phyloP scores from a whole-genome alignment of 2,797 vertebrate genomes.

The Poecilia velifera region DNA sequence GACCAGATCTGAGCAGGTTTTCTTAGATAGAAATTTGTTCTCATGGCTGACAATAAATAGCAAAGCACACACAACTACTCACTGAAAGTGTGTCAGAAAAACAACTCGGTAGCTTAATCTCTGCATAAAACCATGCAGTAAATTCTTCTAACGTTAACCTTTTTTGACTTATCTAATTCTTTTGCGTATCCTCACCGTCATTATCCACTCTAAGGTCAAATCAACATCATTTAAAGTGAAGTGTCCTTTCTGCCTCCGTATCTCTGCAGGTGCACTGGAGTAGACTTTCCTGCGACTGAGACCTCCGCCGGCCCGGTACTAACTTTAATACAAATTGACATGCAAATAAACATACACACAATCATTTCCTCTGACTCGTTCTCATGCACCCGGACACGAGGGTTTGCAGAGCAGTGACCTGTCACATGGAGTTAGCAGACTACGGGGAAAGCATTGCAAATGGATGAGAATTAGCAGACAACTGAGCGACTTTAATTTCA shows the following conservation, averaged over 20 bases:
- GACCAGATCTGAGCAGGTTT: neutral
- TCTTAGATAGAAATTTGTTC: neutral
- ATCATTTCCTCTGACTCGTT: neutral
- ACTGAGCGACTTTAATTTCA: slow-evolving; percentile 54
- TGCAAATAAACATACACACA: slow-evolving; percentile 21
- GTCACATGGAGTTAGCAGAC: slow-evolving; percentile 59
- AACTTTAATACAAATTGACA: slow-evolving; percentile 43
- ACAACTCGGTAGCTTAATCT: neutral
- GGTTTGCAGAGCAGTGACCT: slow-evolving; percentile 39
- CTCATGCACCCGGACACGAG: slow-evolving; percentile 1
- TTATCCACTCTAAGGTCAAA: neutral
- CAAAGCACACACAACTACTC: neutral
- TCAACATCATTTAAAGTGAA: neutral
- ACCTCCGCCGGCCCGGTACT: slow-evolving; percentile 19
- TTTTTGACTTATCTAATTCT: neutral
- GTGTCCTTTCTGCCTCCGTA: neutral
- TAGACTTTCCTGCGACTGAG: slow-evolving; percentile 17
- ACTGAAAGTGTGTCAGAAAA: neutral
- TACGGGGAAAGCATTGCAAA: slow-evolving; percentile 54
- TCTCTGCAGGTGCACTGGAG: slow-evolving; percentile 18
- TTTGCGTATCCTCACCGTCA: neutral
- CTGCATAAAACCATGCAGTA: neutral
- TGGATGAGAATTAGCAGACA: slow-evolving; percentile 65
- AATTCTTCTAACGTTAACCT: neutral
- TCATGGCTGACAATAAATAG: neutral